phyloP scores from a whole-genome alignment of 2,113 vertebrate genomes.

The Heterotilapia buettikoferi region DNA sequence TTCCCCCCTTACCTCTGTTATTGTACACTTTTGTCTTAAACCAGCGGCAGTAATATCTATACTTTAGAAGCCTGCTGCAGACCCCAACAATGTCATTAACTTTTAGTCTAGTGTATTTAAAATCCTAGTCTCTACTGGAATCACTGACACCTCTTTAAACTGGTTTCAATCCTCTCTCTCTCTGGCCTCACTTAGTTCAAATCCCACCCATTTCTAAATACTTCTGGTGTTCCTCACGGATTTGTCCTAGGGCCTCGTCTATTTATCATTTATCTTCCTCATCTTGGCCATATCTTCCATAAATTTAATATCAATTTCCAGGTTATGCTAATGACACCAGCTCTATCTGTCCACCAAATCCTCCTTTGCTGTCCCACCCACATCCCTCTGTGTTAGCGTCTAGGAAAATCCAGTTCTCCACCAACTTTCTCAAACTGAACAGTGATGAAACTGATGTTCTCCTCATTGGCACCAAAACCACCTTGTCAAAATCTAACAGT shows the following conservation, averaged over 20 bases:
- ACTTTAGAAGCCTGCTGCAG: background rate
- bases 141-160: background rate
- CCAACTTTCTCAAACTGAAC: background rate
- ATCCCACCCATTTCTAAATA: accelerated
- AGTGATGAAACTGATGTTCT: background rate
- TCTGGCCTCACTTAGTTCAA: background rate
- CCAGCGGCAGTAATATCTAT: accelerated
- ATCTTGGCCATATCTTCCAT: background rate
- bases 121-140: background rate
- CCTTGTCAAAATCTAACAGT: accelerated
- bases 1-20: background rate
- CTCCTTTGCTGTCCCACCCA: accelerated
- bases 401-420: accelerated
- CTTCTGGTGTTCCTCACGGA: background rate
- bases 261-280: background rate
- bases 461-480: accelerated
- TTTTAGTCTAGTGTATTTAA: background rate
- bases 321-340: accelerated
- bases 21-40: background rate
- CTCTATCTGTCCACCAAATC: background rate
- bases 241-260: background rate
- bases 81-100: background rate
- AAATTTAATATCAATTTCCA: background rate
- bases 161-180: accelerated
- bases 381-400: background rate